Conservation (phyloP, 2,113 vertebrate species). For the Melanocharis versteri region DNA sequence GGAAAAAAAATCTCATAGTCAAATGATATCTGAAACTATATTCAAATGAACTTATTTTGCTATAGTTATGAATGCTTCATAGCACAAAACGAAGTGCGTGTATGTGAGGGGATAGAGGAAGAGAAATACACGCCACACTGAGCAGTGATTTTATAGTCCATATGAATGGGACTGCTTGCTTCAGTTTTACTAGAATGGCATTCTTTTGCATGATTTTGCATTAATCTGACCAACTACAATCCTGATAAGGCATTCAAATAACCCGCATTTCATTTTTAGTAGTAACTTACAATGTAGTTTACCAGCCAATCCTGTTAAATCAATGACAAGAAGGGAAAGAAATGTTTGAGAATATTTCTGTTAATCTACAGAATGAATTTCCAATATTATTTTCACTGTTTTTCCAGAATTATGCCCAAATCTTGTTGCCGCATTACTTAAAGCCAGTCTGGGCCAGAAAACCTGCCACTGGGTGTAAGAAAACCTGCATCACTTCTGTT, state of each 20-base stretch:
- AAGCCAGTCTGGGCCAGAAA: background rate
- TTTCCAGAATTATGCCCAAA: background rate
- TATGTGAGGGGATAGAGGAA: accelerated
- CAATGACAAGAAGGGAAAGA: background rate
- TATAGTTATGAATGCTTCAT: background rate
- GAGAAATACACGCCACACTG: background rate
- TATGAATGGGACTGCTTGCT: background rate
- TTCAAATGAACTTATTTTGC: background rate
- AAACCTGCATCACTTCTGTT: background rate
- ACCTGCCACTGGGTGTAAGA: background rate
- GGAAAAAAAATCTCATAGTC: background rate
- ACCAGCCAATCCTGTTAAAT: background rate
- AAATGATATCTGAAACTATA: background rate
- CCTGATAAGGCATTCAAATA: background rate
- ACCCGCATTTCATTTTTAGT: background rate
- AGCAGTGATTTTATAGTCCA: background rate
- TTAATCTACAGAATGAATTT: background rate
- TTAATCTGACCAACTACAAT: background rate
- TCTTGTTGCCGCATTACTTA: background rate
- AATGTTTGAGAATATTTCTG: background rate
- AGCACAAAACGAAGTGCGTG: background rate
- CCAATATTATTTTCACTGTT: background rate
- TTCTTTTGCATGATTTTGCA: background rate
- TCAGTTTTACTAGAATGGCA: background rate
- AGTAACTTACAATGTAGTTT: background rate